phyloP scores from a whole-genome alignment of 2,888 invertebrate genomes.

The Agonopterix heracliana region DNA sequence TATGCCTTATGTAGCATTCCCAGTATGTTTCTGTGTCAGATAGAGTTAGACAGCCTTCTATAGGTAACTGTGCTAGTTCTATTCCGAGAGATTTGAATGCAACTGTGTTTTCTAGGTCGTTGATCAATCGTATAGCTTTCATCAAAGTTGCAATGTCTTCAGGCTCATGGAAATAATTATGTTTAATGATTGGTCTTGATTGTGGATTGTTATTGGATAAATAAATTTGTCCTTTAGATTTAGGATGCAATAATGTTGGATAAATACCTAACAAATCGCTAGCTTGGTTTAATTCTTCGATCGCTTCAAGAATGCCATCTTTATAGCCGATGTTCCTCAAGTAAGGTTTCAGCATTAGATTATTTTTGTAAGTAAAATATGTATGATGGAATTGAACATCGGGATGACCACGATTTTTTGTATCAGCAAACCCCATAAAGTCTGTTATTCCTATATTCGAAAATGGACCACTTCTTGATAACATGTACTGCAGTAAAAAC shows the following conservation, averaged over 20 bases:
- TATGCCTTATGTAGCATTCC: constrained; percentile 73
- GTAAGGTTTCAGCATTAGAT: constrained; percentile 23
- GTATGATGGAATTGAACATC: constrained; percentile 68
- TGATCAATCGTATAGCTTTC: constrained; percentile 46
- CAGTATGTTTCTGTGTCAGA: constrained; percentile 64
- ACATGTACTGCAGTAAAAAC: constrained; percentile 61
- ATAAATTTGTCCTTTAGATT: constrained; percentile 73
- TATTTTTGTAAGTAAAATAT: constrained; percentile 33
- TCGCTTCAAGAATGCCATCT: constrained; percentile 30
- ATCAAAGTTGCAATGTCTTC: constrained; percentile 67
- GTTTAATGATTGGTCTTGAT: constrained; percentile 74
- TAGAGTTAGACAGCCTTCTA: constrained; percentile 38
- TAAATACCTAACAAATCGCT: constrained; percentile 46
- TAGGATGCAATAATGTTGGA: constrained; percentile 58
- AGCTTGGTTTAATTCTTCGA: constrained; percentile 33
- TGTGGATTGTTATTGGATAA: constrained; percentile 66
- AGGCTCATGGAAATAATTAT: constrained; percentile 77
- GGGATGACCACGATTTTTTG: constrained; percentile 52
- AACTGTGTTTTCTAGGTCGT: constrained; percentile 48
- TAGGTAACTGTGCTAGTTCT: constrained; percentile 34
- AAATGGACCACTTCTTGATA: constrained; percentile 61
- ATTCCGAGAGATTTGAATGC: constrained; percentile 47
- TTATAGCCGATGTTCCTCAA: constrained; percentile 34
- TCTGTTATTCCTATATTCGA: constrained; percentile 54
- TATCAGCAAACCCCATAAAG: constrained; percentile 70